phyloP scores from a whole-genome alignment of 2,888 invertebrate species.

The Ceriagrion tenellum region DNA sequence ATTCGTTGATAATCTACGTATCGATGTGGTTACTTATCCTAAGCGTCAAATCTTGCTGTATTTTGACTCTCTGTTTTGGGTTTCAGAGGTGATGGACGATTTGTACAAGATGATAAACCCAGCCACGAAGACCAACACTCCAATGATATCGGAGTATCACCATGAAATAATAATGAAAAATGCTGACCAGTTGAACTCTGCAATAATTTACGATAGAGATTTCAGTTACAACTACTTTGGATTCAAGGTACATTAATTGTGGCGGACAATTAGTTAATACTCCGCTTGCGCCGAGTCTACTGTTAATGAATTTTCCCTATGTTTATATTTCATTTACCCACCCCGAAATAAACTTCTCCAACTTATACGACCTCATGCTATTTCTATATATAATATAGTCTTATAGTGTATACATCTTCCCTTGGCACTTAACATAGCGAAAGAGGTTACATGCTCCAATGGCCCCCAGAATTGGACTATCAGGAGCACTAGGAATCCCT shows the following conservation, averaged over 20 bases:
- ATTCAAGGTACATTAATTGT: slow-evolving; percentile 84
- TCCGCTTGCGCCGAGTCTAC: too few relatives aligned
- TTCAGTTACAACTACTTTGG: slow-evolving; percentile 99
- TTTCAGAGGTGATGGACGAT: slow-evolving; percentile 93
- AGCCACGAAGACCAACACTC: slow-evolving; percentile 85
- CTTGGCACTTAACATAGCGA: too few relatives aligned
- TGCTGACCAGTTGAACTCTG: slow-evolving; percentile 94
- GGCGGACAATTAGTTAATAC: too few relatives aligned
- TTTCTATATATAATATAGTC: too few relatives aligned
- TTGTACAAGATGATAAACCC: slow-evolving; percentile 88
- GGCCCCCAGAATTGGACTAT: too few relatives aligned
- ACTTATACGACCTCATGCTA: too few relatives aligned
- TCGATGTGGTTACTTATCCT: neutral
- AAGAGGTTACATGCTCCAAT: too few relatives aligned
- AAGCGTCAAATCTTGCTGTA: neutral
- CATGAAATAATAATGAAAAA: slow-evolving; percentile 90
- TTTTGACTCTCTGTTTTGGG: slow-evolving; percentile 29
- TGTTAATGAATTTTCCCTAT: too few relatives aligned
- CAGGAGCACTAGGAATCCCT: too few relatives aligned
- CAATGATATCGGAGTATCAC: slow-evolving; percentile 93
- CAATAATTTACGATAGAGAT: slow-evolving; percentile 98
- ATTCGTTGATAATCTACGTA: slow-evolving; percentile 72
- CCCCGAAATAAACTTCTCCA: too few relatives aligned
- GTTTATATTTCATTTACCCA: too few relatives aligned
- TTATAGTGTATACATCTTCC: too few relatives aligned